phyloP scores from a whole-genome alignment of 2,113 vertebrate species.

The Scolopax mira region DNA sequence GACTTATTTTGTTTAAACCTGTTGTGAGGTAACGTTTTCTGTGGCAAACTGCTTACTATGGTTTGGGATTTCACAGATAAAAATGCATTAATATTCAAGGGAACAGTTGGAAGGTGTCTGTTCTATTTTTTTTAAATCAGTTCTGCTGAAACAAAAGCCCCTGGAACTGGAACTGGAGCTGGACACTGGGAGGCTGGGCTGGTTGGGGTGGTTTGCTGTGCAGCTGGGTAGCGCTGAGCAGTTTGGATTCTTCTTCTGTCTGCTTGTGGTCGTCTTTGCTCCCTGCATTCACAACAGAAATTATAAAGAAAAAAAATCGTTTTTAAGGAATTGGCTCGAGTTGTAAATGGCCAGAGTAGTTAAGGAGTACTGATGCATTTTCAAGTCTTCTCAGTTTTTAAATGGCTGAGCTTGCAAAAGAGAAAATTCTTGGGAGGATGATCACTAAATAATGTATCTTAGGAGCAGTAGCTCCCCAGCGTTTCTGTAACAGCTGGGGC shows the following conservation, averaged over 20 bases:
- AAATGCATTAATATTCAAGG: not conserved
- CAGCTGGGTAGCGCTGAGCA: not conserved
- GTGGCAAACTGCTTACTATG: not conserved
- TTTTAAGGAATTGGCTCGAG: not conserved
- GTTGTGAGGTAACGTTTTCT: not conserved
- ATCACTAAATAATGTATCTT: not conserved
- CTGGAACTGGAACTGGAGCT: not conserved
- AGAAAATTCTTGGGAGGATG: not conserved
- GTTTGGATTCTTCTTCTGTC: not conserved
- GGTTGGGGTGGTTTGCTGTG: not conserved
- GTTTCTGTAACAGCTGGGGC: not conserved
- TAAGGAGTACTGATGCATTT: not conserved
- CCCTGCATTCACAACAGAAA: not conserved
- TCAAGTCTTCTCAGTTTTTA: not conserved
- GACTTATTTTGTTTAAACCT: not conserved
- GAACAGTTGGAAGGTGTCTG: not conserved
- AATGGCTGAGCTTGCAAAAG: not conserved
- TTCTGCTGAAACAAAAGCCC: not conserved
- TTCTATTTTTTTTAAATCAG: not conserved
- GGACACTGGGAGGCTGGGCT: not conserved
- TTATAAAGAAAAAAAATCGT: not conserved
- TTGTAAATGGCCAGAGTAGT: not conserved
- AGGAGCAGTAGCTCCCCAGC: accelerated
- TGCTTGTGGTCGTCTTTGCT: not conserved
- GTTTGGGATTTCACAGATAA: not conserved